Conservation (phyloP, 1,140 invertebrate species). For the Drosophila mauritiana region DNA sequence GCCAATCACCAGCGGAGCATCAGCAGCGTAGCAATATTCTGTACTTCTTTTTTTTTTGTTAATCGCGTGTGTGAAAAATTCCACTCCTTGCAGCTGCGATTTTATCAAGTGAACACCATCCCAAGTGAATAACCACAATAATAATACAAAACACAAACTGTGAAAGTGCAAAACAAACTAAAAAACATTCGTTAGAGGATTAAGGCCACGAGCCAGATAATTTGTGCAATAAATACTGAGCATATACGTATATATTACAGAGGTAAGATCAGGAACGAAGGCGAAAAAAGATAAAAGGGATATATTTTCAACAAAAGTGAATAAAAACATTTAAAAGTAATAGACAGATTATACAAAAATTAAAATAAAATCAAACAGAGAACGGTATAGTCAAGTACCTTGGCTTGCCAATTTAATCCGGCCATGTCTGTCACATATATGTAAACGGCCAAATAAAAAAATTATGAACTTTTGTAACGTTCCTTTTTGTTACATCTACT, state of each 20-base stretch:
- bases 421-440: too few species aligned
- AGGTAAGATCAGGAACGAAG: constrained; percentile 23
- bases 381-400: too few species aligned
- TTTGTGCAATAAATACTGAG: constrained; percentile 25
- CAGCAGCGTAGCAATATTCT: constrained; percentile 61
- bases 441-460: background rate
- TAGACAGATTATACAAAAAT: background rate
- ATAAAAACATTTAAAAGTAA: constrained; percentile 1
- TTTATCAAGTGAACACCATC: constrained; percentile 24
- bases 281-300: background rate
- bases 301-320: constrained; percentile 8
- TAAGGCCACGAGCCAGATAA: constrained; percentile 24
- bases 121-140: constrained; percentile 25
- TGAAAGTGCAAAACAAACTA: constrained; percentile 37
- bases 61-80: constrained; percentile 41
- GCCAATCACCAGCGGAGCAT: constrained; percentile 33
- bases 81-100: constrained; percentile 42
- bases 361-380: too few species aligned
- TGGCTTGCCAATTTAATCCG: too few species aligned
- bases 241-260: background rate
- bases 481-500: background rate
- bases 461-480: background rate
- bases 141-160: constrained; percentile 25
- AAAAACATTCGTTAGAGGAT: constrained; percentile 32
- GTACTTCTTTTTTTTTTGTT: constrained; percentile 67